phyloP scores from a whole-genome alignment of 1,140 invertebrate genomes.

The Tetranychus cinnabarinus region DNA sequence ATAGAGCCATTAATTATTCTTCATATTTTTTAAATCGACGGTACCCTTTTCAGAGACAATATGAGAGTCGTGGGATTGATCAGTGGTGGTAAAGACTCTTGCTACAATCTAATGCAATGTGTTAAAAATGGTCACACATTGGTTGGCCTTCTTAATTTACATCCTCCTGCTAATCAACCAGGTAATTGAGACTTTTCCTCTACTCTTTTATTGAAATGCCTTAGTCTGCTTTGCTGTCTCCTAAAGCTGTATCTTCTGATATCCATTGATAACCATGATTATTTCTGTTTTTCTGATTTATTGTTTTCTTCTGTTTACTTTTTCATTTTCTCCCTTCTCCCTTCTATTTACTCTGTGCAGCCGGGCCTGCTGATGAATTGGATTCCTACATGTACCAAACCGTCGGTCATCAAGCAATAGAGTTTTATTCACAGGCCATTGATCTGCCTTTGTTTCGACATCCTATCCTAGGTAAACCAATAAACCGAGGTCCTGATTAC shows the following conservation, averaged over 20 bases:
- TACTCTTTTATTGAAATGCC: not conserved
- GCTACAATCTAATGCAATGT: slow-evolving; percentile 96
- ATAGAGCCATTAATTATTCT: no score
- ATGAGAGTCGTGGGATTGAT: slow-evolving; percentile 13
- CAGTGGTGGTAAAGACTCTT: slow-evolving; percentile 89
- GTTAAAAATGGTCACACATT: slow-evolving; percentile 82
- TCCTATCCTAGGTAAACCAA: slow-evolving; percentile 49
- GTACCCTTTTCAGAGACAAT: not conserved
- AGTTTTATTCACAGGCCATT: slow-evolving; percentile 76
- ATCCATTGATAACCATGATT: no score
- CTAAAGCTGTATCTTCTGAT: no score
- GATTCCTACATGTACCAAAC: slow-evolving; percentile 99
- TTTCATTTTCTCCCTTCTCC: not conserved
- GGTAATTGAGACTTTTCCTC: not conserved
- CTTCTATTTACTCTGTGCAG: not conserved
- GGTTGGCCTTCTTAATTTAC: slow-evolving; percentile 83
- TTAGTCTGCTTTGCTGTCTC: not conserved
- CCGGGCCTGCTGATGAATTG: slow-evolving; percentile 33
- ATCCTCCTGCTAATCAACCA: slow-evolving; percentile 29
- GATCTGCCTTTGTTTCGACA: slow-evolving; percentile 60
- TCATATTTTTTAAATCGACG: no score
- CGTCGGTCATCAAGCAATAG: slow-evolving; percentile 82
- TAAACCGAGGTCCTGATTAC: slow-evolving; percentile 54
- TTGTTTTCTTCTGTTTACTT: not conserved
- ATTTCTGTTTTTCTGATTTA: no score